These are phyloP conservation scores for Cranoglanis bouderius DNA, from an alignment of 2,113 vertebrate genomes.

Conservation along the genomic window DNA sequence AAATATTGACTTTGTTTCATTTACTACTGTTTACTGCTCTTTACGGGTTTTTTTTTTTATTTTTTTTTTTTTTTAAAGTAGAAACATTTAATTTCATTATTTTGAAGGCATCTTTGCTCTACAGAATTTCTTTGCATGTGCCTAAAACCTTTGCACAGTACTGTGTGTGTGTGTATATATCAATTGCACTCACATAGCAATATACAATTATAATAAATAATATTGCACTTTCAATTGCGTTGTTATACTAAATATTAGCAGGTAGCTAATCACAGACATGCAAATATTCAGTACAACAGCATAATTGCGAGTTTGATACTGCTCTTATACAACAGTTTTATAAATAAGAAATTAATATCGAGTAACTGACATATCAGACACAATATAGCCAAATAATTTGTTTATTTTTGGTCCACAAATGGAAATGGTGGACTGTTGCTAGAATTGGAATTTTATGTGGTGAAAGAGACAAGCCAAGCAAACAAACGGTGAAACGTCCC, in stretches of 20 bases:
- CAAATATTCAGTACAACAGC: neutral
- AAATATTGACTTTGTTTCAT: no score
- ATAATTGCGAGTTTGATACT: neutral
- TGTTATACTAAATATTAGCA: neutral
- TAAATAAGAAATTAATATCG: neutral
- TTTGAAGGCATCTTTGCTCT: no score
- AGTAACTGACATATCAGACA: neutral
- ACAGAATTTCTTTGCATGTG: no score
- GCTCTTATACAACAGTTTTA: neutral
- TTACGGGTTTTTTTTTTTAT: no score
- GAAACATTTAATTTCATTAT: no score
- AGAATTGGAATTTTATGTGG: neutral
- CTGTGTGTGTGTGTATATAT: no score
- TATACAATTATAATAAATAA: neutral
- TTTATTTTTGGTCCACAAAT: neutral
- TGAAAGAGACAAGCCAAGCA: neutral
- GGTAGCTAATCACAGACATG: neutral
- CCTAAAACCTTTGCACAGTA: no score
- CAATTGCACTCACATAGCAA: neutral
- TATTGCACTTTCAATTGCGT: neutral
- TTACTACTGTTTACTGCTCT: no score
- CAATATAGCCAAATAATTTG: neutral
- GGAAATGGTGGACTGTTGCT: neutral
- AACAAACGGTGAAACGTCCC: neutral
- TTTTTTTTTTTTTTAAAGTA: no score